phyloP scores from a whole-genome alignment of 2,113 vertebrate species.

The Eurypyga helias region DNA sequence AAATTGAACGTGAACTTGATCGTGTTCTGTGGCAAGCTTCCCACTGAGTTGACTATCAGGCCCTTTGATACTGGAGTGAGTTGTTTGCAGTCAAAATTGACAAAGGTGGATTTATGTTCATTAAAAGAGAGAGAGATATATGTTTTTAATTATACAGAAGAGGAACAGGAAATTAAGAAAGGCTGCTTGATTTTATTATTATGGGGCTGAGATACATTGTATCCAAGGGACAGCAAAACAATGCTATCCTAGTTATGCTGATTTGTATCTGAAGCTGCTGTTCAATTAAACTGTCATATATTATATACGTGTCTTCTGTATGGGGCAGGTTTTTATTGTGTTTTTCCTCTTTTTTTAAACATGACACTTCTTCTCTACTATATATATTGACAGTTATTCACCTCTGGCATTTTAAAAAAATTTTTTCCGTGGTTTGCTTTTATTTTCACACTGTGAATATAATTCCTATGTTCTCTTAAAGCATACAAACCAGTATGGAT shows the following conservation, averaged over 20 bases:
- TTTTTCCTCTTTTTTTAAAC: not conserved
- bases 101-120: not conserved
- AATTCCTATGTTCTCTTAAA: not conserved
- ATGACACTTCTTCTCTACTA: not conserved
- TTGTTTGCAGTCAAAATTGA: not conserved
- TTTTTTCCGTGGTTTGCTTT: not conserved
- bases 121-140: not conserved
- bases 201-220: not conserved
- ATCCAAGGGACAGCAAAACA: conserved; percentile 6
- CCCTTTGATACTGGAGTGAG: not conserved
- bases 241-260: not conserved
- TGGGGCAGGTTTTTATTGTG: not conserved
- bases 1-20: not conserved
- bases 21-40: not conserved
- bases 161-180: conserved; percentile 60
- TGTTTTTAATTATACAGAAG: conserved; percentile 39
- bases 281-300: not conserved
- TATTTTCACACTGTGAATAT: not conserved
- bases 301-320: not conserved
- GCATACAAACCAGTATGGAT: not conserved
- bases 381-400: not conserved
- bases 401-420: not conserved
- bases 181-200: not conserved
- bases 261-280: not conserved
- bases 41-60: not conserved